Evolutionary conservation across 2,797 vertebrate species (phyloP), one percentile per base, ranked within the genome.

Genomic region (Orestias chungarensis): DNA sequence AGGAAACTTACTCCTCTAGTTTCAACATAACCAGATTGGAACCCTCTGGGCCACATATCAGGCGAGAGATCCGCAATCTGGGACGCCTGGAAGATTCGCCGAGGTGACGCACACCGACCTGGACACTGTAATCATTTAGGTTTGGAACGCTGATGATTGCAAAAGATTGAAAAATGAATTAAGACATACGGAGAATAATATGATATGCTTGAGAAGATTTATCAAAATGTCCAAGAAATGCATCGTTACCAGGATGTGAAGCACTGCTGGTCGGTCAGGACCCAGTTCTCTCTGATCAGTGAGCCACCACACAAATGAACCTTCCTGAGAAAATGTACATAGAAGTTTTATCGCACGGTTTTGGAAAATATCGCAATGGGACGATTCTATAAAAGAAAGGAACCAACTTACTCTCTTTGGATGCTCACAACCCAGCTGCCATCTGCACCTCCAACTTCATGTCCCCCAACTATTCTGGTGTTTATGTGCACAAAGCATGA

Each of bases 391-490:
- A 64, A 40, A 76, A 76, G 54, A 17, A 65, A 64, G 67, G n/a
- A 64, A 71, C 69, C 9, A 3, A 82, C 87, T 83, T 86, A 95
- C 95, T 94, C 87, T 90, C 94, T 93, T 74, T 95, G 94, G 85
- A 99, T 95, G 93, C 97, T 99, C 82, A 98, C 96, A 87, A 98
- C 97, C 98, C 97, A 99, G 90, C 96, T 94, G 68, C 94, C 97
- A 74, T 98, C 95, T 5, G 95, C 95, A 50, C 95, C 96, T 69
- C 79, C 88, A 57, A 97, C 95, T 84, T 93, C 94, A 84, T 95
- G 96, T 79, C 97, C 98, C 67, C 98, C 97, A 44, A 99, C 97
- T 82, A 99, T 97, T 89, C 98, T 93, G 25, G 93, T 95, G 79
- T 88, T 92, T 81, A 93, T 94, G 65, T 95, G 94, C 46, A 93